Evolutionary conservation across 35 echinoderm and acorn worm genomes (phyloP), one percentile per base, ranked within the genome.

Genomic region (Ophioderma brevispina): DNA sequence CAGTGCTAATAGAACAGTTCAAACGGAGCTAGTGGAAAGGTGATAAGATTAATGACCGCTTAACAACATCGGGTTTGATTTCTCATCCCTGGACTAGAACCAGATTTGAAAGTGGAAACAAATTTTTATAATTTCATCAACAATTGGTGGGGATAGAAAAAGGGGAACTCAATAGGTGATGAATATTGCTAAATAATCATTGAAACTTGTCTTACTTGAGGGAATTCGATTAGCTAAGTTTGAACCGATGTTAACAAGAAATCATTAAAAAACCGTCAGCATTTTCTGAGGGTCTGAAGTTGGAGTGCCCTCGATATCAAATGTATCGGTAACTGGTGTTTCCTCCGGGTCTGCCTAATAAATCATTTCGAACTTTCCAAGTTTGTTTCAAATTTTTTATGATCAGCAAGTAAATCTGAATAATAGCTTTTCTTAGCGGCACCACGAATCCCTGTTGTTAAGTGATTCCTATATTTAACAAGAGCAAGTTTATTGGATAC

Each of bases 221-320:
- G 55, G 64, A 55, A 92, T 95, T 33, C 84, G 52, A 6, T 40
- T 37, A 85, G 89, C 84, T 39, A 92, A 52, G 23, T 37, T 63
- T 0, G 70, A 33, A 33, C 82, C 89, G 19, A 91, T 95, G 35
- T 91, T 87, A 49, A 43, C 43, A 95, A 95, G n/a, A 78, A 78
- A 88, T 35, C 13, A 49, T 92, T 91, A n/a, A n/a, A 31, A 91
- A 95, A n/a, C 35, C 79, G 25, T 91, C 75, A 1, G 89, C 91
- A 80, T 37, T n/a, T 11, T 43, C 76, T n/a, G 38, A 79, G 76
- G 64, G 34, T 42, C 35, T 40, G 28, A n/a, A 31, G 39, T 38
- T 30, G 31, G 30, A 17, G 28, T 31, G 3, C 76, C 75, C 2
- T 42, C 32, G n/a, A 25, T 49, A 32, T 76, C 38, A 33, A 86